Base-by-base conservation (phyloP, 2,113 vertebrate genomes). In the Tychaedon coryphoeus region DNA sequence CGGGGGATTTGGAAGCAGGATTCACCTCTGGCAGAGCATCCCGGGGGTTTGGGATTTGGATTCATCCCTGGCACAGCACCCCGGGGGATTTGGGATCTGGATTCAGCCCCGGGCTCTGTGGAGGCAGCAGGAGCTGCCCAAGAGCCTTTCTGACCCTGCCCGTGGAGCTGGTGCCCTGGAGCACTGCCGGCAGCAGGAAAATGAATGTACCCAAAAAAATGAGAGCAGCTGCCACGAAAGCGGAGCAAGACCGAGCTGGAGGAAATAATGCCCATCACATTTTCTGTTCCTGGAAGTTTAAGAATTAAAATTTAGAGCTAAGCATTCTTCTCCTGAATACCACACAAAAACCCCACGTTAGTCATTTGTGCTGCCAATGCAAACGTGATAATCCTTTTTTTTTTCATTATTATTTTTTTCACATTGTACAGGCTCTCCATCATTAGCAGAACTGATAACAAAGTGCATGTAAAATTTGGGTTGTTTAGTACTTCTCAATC, bases 331-430 rank as follows among this genome's bases (percentile, higher is more conserved):
- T 60, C 57, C 48, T 1, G 4, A 26, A 26, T 19, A 33, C 11
- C n/a, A 19, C 74, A 58, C 34, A n/a, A 79, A 42, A 23, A 85
- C 9, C 8, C 7, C 0, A 0, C 5, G 16, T 50, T 60, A 61
- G 31, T 57, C 3, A 54, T 81, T 78, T 51, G 50, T 56, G 54
- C 48, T 56, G n/a, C 33, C 65, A 34, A 65, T 2, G 18, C 0
- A 2, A 45, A 75, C 1, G 5, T 19, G 33, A 60, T 51, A 47
- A 19, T 38, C 43, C 57, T n/a, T 23, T 45, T 28, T 54, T 54
- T 29, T 54, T 25, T 17, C 36, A 79, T 36, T 51, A 45, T 7
- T 26, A 3, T 38, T 92, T 77, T 76, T 89, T 66, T 57, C 31
- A 14, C 22, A n/a, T 70, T 31, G 31, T 23, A 26, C 24, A 36